Conservation (phyloP, 2,113 vertebrate genomes). For the Penelope pileata region DNA sequence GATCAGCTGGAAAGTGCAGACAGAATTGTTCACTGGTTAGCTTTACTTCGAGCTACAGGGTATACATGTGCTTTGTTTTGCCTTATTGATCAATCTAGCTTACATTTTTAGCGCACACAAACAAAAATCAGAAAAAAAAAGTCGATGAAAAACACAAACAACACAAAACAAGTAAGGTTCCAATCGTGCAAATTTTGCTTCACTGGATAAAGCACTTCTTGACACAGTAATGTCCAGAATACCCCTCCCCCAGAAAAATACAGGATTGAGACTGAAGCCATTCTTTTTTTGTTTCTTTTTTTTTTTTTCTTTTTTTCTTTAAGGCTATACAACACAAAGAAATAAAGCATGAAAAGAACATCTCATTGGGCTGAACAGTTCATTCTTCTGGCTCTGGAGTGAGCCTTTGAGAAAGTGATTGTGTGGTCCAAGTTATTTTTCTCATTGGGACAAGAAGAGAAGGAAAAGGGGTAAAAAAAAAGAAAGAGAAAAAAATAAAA, state of each 20-base stretch:
- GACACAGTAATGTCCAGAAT: constrained; percentile 85
- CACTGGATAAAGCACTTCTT: constrained; percentile 91
- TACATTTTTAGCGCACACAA: constrained; percentile 84
- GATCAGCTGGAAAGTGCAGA: constrained; percentile 63
- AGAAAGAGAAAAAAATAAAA: background rate
- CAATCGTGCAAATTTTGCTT: constrained; percentile 94
- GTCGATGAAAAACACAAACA: constrained; percentile 83
- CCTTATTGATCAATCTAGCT: constrained; percentile 68
- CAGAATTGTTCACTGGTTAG: constrained; percentile 55
- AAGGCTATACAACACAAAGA: constrained; percentile 93
- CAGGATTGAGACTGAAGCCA: constrained; percentile 84
- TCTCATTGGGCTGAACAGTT: constrained; percentile 63
- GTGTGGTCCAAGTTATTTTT: constrained; percentile 71
- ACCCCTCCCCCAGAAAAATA: constrained; percentile 78
- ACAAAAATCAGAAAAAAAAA: constrained; percentile 72
- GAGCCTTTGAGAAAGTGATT: constrained; percentile 71
- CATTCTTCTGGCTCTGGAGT: constrained; percentile 68
- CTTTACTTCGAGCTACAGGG: constrained; percentile 64
- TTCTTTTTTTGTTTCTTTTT: constrained; percentile 53
- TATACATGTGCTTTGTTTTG: constrained; percentile 68
- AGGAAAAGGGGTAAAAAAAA: constrained; percentile 62
- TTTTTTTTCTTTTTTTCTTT: constrained; percentile 67
- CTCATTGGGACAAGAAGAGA: constrained; percentile 42
- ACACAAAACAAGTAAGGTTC: constrained; percentile 86
- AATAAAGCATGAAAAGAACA: constrained; percentile 85